Conservation (phyloP, 1,140 invertebrate genomes). For the Nasonia vitripennis region DNA sequence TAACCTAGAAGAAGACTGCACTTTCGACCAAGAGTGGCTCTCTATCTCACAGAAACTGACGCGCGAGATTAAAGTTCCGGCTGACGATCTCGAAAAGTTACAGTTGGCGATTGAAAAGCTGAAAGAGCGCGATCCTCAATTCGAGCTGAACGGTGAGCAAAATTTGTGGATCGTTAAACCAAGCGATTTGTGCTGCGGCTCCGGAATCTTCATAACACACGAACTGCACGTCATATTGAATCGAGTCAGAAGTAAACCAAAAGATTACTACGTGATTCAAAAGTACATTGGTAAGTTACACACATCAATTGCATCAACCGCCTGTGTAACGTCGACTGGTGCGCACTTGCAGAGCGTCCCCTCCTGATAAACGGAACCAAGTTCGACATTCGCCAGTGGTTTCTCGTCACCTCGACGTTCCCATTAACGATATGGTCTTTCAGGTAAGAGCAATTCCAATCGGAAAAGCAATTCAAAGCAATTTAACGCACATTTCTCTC, state of each 20-base stretch:
- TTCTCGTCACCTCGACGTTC: constrained; percentile 88
- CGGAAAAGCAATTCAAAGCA: too few species aligned
- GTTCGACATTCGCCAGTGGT: constrained; percentile 94
- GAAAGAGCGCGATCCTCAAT: constrained; percentile 79
- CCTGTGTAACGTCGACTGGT: background rate
- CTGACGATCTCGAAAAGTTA: constrained; percentile 38
- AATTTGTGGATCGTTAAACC: constrained; percentile 97
- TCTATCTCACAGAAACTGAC: constrained; percentile 78
- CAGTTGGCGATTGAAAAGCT: constrained; percentile 76
- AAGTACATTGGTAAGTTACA: constrained; percentile 90
- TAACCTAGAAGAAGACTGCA: background rate
- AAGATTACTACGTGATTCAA: constrained; percentile 89
- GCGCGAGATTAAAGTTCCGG: constrained; percentile 56
- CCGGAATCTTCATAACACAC: constrained; percentile 86
- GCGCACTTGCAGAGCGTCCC: constrained; percentile 80
- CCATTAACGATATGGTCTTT: constrained; percentile 93
- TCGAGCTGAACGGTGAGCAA: constrained; percentile 84
- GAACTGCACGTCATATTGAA: constrained; percentile 82
- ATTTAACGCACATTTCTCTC: background rate
- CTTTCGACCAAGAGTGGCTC: constrained; percentile 79
- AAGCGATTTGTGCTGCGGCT: constrained; percentile 87
- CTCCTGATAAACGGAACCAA: constrained; percentile 92
- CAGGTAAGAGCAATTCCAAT: constrained; percentile 73
- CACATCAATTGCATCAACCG: background rate
- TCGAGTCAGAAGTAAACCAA: constrained; percentile 76